phyloP scores from a whole-genome alignment of 1,140 invertebrate genomes.

The Oreohelix idahoensis region DNA sequence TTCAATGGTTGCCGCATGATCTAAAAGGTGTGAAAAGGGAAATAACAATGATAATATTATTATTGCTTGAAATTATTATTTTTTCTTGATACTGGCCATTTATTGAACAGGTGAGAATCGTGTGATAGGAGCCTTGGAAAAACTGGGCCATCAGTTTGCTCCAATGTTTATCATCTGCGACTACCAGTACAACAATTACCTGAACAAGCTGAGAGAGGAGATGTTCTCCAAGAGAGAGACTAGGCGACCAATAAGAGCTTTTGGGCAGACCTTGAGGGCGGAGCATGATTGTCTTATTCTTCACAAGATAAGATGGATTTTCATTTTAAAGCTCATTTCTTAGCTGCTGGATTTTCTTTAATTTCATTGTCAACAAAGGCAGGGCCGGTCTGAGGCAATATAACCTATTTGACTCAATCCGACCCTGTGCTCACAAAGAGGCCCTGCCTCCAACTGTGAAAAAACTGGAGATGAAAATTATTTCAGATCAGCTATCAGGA shows the following conservation, averaged over 20 bases:
- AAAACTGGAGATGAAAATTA: too few relatives aligned
- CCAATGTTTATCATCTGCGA: constrained; percentile 47
- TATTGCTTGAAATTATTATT: background rate
- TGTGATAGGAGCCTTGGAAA: constrained; percentile 42
- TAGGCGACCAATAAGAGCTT: constrained; percentile 34
- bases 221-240: constrained; percentile 45
- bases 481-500: too few relatives aligned
- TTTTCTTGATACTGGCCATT: too few relatives aligned
- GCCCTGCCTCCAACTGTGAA: too few relatives aligned
- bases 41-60: background rate
- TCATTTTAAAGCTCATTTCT: too few relatives aligned
- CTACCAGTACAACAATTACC: constrained; percentile 50
- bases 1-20: too few relatives aligned
- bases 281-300: constrained; percentile 45
- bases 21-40: too few relatives aligned
- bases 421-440: too few relatives aligned
- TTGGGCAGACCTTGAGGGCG: constrained; percentile 44
- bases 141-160: constrained; percentile 19
- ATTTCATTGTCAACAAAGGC: too few relatives aligned
- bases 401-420: too few relatives aligned
- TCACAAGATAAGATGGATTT: constrained; percentile 13
- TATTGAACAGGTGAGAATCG: constrained; percentile 44
- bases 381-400: too few relatives aligned
- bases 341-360: too few relatives aligned
- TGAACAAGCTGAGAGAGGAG: constrained; percentile 45